phyloP scores from a whole-genome alignment of 2,113 vertebrate genomes.

The Isichthys henryi region DNA sequence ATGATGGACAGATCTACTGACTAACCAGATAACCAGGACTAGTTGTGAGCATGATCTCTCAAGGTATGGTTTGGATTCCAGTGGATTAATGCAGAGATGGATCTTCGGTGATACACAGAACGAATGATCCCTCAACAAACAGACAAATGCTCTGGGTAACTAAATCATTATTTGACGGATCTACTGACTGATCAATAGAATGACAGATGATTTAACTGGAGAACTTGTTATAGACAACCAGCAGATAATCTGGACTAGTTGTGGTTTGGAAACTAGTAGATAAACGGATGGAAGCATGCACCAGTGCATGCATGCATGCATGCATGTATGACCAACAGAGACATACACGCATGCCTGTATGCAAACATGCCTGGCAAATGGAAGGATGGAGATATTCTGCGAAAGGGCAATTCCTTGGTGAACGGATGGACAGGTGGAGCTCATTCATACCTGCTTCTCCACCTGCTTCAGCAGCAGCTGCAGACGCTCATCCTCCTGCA shows the following conservation, averaged over 20 bases:
- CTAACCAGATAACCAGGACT: not conserved
- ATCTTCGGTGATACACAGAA: not conserved
- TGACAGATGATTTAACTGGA: not conserved
- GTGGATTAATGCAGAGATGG: not conserved
- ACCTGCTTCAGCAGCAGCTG: constrained; percentile 76
- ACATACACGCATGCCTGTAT: not conserved
- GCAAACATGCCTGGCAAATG: too few species aligned
- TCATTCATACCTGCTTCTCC: constrained; percentile 71
- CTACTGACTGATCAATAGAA: not conserved
- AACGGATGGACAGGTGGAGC: not conserved
- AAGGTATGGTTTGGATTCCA: not conserved
- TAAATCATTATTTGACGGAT: not conserved
- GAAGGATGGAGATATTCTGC: not conserved
- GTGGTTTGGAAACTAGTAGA: not conserved
- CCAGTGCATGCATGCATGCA: too few species aligned
- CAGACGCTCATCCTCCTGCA: constrained; percentile 84
- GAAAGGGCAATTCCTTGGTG: not conserved
- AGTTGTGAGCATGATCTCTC: not conserved
- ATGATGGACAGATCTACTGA: not conserved
- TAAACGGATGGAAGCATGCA: not conserved
- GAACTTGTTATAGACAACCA: not conserved
- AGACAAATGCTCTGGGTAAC: not conserved
- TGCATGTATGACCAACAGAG: not conserved
- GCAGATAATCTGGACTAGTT: not conserved
- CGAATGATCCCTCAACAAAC: not conserved